Conservation (phyloP, 2,888 invertebrate genomes). For the Andrena haemorrhoa region DNA sequence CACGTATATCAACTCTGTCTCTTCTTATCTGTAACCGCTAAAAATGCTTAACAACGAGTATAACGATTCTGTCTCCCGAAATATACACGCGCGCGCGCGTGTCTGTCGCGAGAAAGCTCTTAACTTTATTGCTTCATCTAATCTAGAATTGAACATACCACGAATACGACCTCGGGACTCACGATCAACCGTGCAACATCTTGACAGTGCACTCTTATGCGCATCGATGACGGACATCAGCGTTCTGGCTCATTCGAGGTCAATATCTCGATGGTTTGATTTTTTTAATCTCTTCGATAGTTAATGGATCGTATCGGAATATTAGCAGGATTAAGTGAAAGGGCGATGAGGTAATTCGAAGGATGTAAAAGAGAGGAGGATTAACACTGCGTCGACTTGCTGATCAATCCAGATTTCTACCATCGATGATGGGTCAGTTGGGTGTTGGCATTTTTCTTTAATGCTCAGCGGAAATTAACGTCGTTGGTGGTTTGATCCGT, state of each 20-base stretch:
- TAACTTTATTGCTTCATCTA: slow-evolving; percentile 72
- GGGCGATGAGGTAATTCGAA: too few species aligned
- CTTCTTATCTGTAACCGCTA: slow-evolving; percentile 56
- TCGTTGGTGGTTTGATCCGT: too few species aligned
- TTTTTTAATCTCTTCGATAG: neutral
- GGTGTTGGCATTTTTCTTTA: too few species aligned
- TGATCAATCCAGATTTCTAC: too few species aligned
- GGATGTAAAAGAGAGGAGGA: too few species aligned
- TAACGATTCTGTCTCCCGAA: slow-evolving; percentile 67
- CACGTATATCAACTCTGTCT: slow-evolving; percentile 54
- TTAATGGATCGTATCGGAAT: too few species aligned
- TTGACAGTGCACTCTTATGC: neutral
- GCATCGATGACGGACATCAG: slow-evolving; percentile 12
- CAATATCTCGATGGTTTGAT: neutral
- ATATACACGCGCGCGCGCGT: slow-evolving; percentile 9
- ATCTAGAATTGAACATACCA: slow-evolving; percentile 59
- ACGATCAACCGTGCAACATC: slow-evolving; percentile 26
- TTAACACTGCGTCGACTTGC: too few species aligned
- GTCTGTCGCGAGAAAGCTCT: slow-evolving; percentile 69
- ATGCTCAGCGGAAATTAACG: too few species aligned
- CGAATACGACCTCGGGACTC: slow-evolving; percentile 54
- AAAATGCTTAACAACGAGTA: slow-evolving; percentile 74
- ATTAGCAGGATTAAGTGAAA: too few species aligned
- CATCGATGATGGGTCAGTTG: too few species aligned
- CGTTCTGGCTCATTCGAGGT: neutral